Evolutionary conservation across 2,797 vertebrate species (phyloP), one percentile per base, ranked within the genome.

Genomic region (Picus viridis): DNA sequence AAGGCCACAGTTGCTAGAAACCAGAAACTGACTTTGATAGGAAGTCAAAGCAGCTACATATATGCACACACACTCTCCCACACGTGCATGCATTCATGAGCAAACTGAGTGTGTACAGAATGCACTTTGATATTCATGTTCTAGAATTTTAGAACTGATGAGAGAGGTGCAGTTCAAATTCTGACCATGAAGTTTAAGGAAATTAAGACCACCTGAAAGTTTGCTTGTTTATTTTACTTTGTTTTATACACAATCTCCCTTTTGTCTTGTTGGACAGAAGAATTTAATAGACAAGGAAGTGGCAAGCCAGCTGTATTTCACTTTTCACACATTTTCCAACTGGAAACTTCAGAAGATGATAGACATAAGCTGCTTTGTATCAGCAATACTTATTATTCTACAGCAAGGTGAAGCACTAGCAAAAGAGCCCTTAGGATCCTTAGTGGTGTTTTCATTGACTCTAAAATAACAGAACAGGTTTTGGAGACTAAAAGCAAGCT

Each of bases 1-100:
- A 93, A 61, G 57, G 39, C 57, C 71, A 86, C 53, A 58, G 71
- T 54, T 22, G 9, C 13, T 82, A n/a, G 54, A 86, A 94, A 91
- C 49, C 43, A 39, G 43, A 72, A 91, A 54, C 20, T 73, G 32
- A 63, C 67, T 83, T 89, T 79, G 51, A 63, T 23, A 56, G 43
- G 68, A 91, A 94, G 70, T 49, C 61, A 84, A 88, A 90, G 32
- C 27, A 86, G 32, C 7, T 79, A 54, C 20, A 30, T 7, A 20
- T 1, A 49, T 2, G 29, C 26, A 32, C 5, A 85, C 16, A 5
- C 6, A 63, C 73, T 70, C 14, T 76, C 20, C 76, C 10, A 45
- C 0, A 3, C 14, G 2, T 61, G 5, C 29, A 53, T 8, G 20
- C 5, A 82, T n/a, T 13, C 17, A 59, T n/a, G 7, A 76, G 12